These are phyloP conservation scores for Drosophila mimetica DNA, from an alignment of 2,888 invertebrate species.

Conservation along the genomic window DNA sequence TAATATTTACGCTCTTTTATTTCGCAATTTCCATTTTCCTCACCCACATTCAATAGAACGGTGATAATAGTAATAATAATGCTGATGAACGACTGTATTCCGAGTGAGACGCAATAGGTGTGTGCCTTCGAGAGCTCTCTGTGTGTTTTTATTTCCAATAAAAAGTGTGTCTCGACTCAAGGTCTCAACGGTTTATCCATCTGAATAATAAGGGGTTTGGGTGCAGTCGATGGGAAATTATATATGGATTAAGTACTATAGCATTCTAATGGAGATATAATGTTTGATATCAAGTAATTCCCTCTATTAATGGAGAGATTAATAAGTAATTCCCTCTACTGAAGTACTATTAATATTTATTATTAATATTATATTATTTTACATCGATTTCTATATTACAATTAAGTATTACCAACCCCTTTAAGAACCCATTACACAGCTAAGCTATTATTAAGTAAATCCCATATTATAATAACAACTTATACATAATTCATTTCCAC, in stretches of 20 bases:
- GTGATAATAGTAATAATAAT: slow-evolving; percentile 14
- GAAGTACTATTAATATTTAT: no score
- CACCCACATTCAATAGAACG: slow-evolving; percentile 27
- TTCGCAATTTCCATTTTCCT: slow-evolving; percentile 68
- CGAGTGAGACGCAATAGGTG: slow-evolving; percentile 7
- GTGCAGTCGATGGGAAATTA: not conserved
- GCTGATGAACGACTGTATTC: slow-evolving; percentile 9
- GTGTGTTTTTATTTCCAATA: slow-evolving; percentile 3
- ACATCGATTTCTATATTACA: no score
- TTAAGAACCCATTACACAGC: slow-evolving; percentile 5
- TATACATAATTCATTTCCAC: slow-evolving; percentile 38
- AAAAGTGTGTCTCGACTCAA: slow-evolving; percentile 12
- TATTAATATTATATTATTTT: no score
- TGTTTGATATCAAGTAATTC: no score
- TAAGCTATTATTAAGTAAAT: slow-evolving; percentile 22
- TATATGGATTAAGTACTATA: not conserved
- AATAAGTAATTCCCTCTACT: no score
- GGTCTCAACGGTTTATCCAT: slow-evolving; percentile 3
- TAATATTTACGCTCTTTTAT: slow-evolving; percentile 67
- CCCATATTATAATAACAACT: slow-evolving; percentile 18
- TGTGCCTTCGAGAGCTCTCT: not conserved
- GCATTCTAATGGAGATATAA: not conserved
- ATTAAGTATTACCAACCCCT: no score
- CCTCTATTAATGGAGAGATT: no score
- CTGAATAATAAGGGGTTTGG: not conserved